phyloP scores from a whole-genome alignment of 2,797 vertebrate genomes.

The Rachycentron canadum region DNA sequence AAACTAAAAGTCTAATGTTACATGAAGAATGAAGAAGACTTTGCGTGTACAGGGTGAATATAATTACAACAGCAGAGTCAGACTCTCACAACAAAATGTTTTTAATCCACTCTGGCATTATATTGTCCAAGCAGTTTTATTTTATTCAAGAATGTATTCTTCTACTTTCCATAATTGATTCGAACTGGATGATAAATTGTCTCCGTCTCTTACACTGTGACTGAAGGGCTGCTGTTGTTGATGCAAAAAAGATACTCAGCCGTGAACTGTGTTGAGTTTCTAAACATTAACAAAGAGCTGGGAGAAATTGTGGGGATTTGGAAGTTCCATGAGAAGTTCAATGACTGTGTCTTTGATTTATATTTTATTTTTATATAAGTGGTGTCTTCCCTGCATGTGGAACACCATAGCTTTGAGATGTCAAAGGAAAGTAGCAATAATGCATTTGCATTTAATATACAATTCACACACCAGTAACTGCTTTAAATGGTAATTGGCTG shows the following conservation, averaged over 20 bases:
- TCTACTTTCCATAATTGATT: conserved; percentile 16
- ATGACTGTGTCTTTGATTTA: neutral
- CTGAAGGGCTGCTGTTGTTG: neutral
- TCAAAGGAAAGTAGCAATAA: neutral
- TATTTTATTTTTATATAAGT: neutral
- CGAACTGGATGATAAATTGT: conserved; percentile 8
- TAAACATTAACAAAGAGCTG: conserved; percentile 7
- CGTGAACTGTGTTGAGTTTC: conserved; percentile 4
- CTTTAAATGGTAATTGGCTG: neutral
- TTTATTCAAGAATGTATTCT: neutral
- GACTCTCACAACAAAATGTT: conserved; percentile 7
- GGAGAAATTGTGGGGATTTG: neutral
- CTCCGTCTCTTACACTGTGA: neutral
- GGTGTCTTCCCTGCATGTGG: neutral
- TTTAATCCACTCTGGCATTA: neutral
- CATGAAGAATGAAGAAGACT: conserved; percentile 23
- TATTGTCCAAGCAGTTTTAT: neutral
- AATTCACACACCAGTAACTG: neutral
- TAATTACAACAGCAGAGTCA: conserved; percentile 5
- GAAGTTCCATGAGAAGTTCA: neutral
- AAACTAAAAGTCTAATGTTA: conserved; percentile 51
- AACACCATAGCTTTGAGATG: fast-evolving
- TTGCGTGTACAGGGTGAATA: neutral
- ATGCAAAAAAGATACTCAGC: neutral
- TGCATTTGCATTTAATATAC: neutral